These are phyloP conservation scores for human (Homo sapiens) DNA, from an alignment of 2,113 vertebrate species.

Conservation along the genomic window GRCh38 chr2:166473501-166474000, in stretches of 20 bases:
- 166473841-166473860: slow-evolving; percentile 60
- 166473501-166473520: not conserved
- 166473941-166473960: not conserved
- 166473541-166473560: not conserved
- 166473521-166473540: not conserved
- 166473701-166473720: not conserved
- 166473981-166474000: not conserved
- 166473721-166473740: not conserved
- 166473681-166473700: not conserved
- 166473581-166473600: not conserved
- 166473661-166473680: not conserved
- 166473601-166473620: not conserved
- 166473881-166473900: slow-evolving; percentile 65
- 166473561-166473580: not conserved
- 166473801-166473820: slow-evolving; percentile 27
- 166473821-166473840: slow-evolving; percentile 41
- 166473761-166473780: not conserved
- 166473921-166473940: not conserved
- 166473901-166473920: slow-evolving; percentile 56
- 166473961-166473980: not conserved
- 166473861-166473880: slow-evolving; percentile 53
- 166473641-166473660: not conserved
- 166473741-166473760: not conserved
- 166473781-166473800: slow-evolving; percentile 63
- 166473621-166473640: not conserved